phyloP scores from a whole-genome alignment of 2,113 vertebrate species.

The Hyla sarda region DNA sequence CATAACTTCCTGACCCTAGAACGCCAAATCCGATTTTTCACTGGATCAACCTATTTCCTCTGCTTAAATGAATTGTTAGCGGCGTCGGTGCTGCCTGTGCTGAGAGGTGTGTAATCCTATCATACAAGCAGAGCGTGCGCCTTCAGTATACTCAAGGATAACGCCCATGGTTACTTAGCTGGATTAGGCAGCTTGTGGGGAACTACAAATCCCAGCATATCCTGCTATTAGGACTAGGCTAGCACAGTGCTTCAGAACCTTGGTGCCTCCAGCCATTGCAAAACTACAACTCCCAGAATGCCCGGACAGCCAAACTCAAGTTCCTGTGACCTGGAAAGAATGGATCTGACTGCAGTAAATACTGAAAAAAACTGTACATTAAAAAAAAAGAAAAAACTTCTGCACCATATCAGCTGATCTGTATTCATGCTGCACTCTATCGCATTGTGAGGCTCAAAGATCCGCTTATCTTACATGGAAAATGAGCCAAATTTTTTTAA shows the following conservation, averaged over 20 bases:
- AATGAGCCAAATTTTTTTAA: too few species aligned
- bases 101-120: slow-evolving; percentile 36
- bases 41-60: slow-evolving; percentile 34
- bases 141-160: too few species aligned
- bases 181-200: not conserved
- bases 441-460: too few species aligned
- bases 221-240: not conserved
- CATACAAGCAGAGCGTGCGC: not conserved
- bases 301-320: not conserved
- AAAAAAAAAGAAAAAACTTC: too few species aligned
- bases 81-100: not conserved
- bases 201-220: slow-evolving; percentile 17
- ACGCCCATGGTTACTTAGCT: not conserved
- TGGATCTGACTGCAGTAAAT: not conserved
- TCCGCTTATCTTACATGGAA: too few species aligned
- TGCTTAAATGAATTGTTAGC: slow-evolving; percentile 11
- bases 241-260: too few species aligned
- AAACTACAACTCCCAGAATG: too few species aligned
- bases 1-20: slow-evolving; percentile 23
- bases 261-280: too few species aligned
- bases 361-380: too few species aligned
- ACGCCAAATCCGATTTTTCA: slow-evolving; percentile 30
- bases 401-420: too few species aligned
- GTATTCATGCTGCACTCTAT: too few species aligned
- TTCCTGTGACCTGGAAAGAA: not conserved